Base-by-base conservation (phyloP, 2,113 vertebrate species). In the Cricetomys ansorgei region DNA sequence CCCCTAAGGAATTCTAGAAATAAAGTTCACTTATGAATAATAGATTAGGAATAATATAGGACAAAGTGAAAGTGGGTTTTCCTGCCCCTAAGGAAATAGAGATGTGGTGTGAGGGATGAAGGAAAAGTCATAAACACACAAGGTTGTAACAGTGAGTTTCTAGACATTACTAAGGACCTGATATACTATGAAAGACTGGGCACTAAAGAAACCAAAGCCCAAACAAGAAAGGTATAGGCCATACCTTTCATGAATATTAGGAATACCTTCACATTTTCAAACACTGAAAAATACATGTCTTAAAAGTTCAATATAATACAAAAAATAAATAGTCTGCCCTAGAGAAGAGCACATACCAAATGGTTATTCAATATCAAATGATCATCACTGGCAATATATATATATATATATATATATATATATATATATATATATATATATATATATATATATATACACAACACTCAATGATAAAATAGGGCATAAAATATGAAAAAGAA, bases 11-110 rank as follows among this genome's bases (percentile, higher is more conserved):
- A 80, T 29, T 65, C 70, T 65, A 92, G 73, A 96, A 96, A 96
- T 91, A 95, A 92, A 96, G 91, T 93, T 96, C 53, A 87, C 17
- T 67, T 81, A 67, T 96, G 93, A 96, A 96, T 93, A 97, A 95
- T n/a, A 92, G 50, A 96, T 89, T 89, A 89, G 73, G 13, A 86
- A 89, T 69, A 86, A 77, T 65, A 19, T 64, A 89, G 76, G 77
- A 50, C 84, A 93, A 65, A 77, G 55, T 77, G 37, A 92, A 88
- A 94, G 70, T 80, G 40, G 29, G n/a, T 69, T 95, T 91, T 88
- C 27, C 34, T 88, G 25, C 27, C 75, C 17, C 17, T 15, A 57
- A 88, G 88, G 59, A 96, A 95, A 95, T 57, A 16, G 86, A 95
- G 64, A 88, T 45, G 4, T 3, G 62, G 0, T 76, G 48, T 12